These are phyloP conservation scores for Trididemnum nubilum DNA, from an alignment of 23 tunicate species.

Conservation along the genomic window DNA sequence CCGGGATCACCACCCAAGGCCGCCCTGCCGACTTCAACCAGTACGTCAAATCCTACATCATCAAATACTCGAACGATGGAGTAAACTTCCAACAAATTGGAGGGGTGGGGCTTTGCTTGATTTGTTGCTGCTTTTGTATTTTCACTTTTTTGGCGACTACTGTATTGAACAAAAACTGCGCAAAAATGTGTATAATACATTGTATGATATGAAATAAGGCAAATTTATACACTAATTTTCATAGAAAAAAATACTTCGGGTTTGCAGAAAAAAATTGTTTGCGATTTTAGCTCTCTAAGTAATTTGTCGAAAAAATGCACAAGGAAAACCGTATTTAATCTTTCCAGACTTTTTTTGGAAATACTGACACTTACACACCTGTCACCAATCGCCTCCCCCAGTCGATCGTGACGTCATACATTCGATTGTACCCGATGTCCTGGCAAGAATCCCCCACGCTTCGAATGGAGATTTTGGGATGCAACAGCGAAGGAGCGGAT, in stretches of 20 bases:
- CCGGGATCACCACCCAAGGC: constrained; percentile 89
- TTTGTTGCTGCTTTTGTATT: neutral
- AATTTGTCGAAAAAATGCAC: too few relatives aligned
- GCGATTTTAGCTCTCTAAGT: too few relatives aligned
- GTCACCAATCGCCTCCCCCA: constrained; percentile 62
- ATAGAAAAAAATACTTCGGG: too few relatives aligned
- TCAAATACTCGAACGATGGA: constrained; percentile 77
- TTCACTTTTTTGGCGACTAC: too few relatives aligned
- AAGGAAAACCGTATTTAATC: too few relatives aligned
- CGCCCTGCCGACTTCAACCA: constrained; percentile 68
- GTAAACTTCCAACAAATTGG: constrained; percentile 5
- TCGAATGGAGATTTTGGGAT: constrained; percentile 88
- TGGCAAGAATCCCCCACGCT: constrained; percentile 47
- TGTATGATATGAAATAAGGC: too few relatives aligned
- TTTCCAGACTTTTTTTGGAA: constrained; percentile 60
- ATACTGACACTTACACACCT: constrained; percentile 58
- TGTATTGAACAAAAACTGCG: too few relatives aligned
- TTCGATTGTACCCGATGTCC: constrained; percentile 53
- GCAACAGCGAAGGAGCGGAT: constrained; percentile 64
- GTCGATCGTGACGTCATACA: constrained; percentile 63
- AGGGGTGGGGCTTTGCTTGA: neutral
- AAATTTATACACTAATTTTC: too few relatives aligned
- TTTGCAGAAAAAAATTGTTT: too few relatives aligned
- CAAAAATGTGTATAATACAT: too few relatives aligned
- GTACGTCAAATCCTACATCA: constrained; percentile 54